phyloP scores from a whole-genome alignment of 2,888 invertebrate species.

The Entomobrya proxima region DNA sequence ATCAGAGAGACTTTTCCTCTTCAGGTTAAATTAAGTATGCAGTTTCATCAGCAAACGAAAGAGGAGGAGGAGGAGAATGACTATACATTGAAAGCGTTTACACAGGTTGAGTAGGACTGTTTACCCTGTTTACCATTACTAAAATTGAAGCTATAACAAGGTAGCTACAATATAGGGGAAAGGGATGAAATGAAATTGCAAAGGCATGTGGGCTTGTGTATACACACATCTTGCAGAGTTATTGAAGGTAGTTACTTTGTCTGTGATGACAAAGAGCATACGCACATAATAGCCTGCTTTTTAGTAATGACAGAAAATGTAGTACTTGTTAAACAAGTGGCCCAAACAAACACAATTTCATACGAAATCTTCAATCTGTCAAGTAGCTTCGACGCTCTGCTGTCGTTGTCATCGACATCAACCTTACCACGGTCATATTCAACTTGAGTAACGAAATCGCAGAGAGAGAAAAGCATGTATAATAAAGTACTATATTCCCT shows the following conservation, averaged over 20 bases:
- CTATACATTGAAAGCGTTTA: neutral
- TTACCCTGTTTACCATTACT: neutral
- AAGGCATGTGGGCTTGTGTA: neutral
- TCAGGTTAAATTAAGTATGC: slow-evolving; percentile 51
- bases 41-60: slow-evolving; percentile 35
- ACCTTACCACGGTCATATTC: neutral
- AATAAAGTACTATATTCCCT: too few species aligned
- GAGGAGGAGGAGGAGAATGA: neutral
- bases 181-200: neutral
- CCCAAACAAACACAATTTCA: slow-evolving; percentile 40
- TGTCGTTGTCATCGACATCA: neutral
- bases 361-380: slow-evolving; percentile 36
- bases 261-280: slow-evolving; percentile 23
- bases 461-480: neutral
- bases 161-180: neutral
- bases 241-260: neutral
- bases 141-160: neutral
- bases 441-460: neutral
- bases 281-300: slow-evolving; percentile 3
- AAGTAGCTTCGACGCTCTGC: slow-evolving; percentile 37
- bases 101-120: neutral
- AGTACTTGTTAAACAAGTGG: slow-evolving; percentile 48
- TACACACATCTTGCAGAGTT: too few species aligned
- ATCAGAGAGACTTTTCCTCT: slow-evolving; percentile 18
- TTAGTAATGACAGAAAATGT: slow-evolving; percentile 4